phyloP scores from a whole-genome alignment of 1,140 invertebrate genomes.

The Camponotus pennsylvanicus region DNA sequence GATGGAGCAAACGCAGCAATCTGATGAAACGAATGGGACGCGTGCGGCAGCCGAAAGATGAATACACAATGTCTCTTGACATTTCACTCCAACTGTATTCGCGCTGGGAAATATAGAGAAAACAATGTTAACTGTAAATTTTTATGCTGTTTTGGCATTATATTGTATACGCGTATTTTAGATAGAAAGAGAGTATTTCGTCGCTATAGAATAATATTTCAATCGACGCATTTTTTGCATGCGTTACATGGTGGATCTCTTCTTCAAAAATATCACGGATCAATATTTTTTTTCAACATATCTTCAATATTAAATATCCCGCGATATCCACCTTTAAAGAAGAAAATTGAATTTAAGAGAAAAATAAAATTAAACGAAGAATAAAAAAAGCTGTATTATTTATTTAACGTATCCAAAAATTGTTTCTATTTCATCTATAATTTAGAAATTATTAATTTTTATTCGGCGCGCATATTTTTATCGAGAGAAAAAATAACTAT shows the following conservation, averaged over 20 bases:
- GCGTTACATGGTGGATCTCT: neutral
- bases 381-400: neutral
- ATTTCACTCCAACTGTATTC: constrained; percentile 47
- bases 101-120: neutral
- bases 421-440: neutral
- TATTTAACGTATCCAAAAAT: neutral
- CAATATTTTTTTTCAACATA: neutral
- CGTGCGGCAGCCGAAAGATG: constrained; percentile 43
- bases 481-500: neutral
- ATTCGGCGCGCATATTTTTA: neutral
- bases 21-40: constrained; percentile 53
- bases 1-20: constrained; percentile 57
- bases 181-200: neutral
- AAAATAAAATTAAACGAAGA: neutral
- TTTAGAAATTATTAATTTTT: neutral
- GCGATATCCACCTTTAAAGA: neutral
- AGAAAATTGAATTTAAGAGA: neutral
- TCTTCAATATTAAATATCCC: neutral
- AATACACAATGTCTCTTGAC: constrained; percentile 59
- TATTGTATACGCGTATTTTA: neutral
- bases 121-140: constrained; percentile 27
- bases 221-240: neutral
- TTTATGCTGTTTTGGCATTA: constrained; percentile 17
- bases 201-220: neutral
- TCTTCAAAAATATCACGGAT: neutral